Percentiles rank a stretch among this genome's conserved stretches.
These are phyloP conservation scores for Stichodactyla helianthus DNA, from an alignment of 64 coral and sea anemone genomes.

Conservation along the genomic window DNA sequence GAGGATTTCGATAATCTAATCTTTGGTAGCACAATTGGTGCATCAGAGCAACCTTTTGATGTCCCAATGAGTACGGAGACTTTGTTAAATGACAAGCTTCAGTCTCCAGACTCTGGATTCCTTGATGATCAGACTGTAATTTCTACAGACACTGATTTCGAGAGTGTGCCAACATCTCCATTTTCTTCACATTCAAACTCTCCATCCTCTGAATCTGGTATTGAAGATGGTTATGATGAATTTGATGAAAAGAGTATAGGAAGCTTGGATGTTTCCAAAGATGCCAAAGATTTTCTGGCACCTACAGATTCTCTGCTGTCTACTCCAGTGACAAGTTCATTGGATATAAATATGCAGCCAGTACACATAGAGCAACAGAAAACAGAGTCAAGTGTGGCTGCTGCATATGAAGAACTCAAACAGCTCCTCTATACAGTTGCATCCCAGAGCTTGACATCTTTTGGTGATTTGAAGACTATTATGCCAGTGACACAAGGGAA, in stretches of 20 bases:
- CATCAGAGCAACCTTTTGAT: background rate
- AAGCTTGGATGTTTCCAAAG: background rate
- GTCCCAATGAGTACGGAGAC: background rate
- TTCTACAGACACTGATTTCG: constrained; percentile 10
- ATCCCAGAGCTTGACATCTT: constrained; percentile 8
- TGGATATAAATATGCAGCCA: constrained; percentile 4
- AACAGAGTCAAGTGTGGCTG: constrained; percentile 28
- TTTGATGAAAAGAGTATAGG: constrained; percentile 31
- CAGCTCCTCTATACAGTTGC: constrained; percentile 41
- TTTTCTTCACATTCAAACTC: constrained; percentile 29
- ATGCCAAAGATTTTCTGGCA: background rate
- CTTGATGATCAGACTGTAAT: constrained; percentile 3
- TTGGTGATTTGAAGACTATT: background rate
- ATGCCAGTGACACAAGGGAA: constrained; percentile 10
- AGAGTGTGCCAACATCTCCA: constrained; percentile 31
- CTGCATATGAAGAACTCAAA: constrained; percentile 54
- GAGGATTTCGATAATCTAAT: constrained; percentile 15
- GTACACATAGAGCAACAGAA: constrained; percentile 1
- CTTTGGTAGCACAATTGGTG: background rate
- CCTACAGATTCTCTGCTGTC: background rate
- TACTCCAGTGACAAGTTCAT: constrained; percentile 13
- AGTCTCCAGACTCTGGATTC: background rate
- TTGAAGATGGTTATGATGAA: constrained; percentile 81
- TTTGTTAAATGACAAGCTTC: background rate
- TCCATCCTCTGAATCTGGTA: constrained; percentile 74